phyloP scores from a whole-genome alignment of 2,797 vertebrate genomes.

The Otolemur crassicaudatus region DNA sequence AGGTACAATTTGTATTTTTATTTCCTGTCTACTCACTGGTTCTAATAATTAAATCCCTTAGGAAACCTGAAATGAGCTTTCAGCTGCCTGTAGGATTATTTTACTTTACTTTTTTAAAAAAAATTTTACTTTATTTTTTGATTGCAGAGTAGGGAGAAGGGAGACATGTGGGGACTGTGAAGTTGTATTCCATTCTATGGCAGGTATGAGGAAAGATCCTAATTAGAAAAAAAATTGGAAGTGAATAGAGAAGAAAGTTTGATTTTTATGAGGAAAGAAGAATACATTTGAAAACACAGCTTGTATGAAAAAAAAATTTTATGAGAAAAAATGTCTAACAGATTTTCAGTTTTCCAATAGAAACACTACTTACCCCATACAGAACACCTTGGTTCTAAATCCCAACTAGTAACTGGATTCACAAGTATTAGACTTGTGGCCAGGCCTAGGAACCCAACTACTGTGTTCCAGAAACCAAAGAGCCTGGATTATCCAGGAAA shows the following conservation, averaged over 20 bases:
- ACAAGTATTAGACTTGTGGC: not conserved
- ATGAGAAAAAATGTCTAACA: not conserved
- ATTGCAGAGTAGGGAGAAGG: not conserved
- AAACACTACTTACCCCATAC: not conserved
- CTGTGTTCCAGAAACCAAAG: not conserved
- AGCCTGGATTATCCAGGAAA: constrained; percentile 29
- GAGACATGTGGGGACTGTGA: not conserved
- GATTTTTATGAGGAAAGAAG: constrained; percentile 19
- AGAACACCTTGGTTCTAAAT: not conserved
- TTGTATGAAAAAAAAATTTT: not conserved
- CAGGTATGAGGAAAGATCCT: not conserved
- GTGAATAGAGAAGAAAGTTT: not conserved
- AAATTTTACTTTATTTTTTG: constrained; percentile 40
- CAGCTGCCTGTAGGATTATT: not conserved
- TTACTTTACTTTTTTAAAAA: not conserved
- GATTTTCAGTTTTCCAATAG: constrained; percentile 7
- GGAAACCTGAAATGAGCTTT: not conserved
- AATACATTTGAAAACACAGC: not conserved
- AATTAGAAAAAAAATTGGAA: not conserved
- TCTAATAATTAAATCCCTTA: constrained; percentile 4
- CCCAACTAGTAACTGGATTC: not conserved
- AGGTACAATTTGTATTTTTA: not conserved
- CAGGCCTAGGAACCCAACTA: not conserved
- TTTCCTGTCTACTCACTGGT: not conserved
- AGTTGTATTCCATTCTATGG: not conserved